Evolutionary conservation across 2,113 vertebrate species (phyloP).

Genomic region (Ancistrus triradiatus): DNA sequence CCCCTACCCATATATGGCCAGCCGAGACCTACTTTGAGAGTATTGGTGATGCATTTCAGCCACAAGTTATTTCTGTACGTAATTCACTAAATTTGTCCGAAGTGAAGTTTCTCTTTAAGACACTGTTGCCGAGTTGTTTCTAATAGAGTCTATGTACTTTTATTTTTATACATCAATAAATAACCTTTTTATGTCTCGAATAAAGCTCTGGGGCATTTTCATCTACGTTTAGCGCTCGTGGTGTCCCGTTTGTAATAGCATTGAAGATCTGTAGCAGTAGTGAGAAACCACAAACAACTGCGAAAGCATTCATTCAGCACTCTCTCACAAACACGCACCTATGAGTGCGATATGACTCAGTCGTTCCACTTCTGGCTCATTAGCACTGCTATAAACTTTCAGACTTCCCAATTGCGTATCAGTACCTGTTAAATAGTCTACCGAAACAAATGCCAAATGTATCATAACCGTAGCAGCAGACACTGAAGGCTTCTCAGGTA

Average conservation of each 20-base stretch:
- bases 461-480: too few relatives aligned
- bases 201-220: conserved; percentile 11
- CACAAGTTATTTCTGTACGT: neutral
- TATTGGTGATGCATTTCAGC: neutral
- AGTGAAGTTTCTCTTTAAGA: too few relatives aligned
- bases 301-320: neutral
- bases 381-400: neutral
- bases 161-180: neutral
- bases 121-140: neutral
- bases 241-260: too few relatives aligned
- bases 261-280: neutral
- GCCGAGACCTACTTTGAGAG: too few relatives aligned
- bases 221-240: neutral
- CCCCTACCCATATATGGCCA: too few relatives aligned
- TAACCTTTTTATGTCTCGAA: neutral
- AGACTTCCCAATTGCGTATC: too few relatives aligned
- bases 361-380: conserved; percentile 6
- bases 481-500: too few relatives aligned
- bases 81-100: too few relatives aligned
- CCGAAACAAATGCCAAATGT: too few relatives aligned
- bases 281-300: neutral
- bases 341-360: conserved; percentile 1
- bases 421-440: too few relatives aligned
- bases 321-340: neutral
- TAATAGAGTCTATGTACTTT: neutral